These are phyloP conservation scores for Bryconaethiops microstoma DNA, from an alignment of 2,797 vertebrate genomes.

Conservation along the genomic window DNA sequence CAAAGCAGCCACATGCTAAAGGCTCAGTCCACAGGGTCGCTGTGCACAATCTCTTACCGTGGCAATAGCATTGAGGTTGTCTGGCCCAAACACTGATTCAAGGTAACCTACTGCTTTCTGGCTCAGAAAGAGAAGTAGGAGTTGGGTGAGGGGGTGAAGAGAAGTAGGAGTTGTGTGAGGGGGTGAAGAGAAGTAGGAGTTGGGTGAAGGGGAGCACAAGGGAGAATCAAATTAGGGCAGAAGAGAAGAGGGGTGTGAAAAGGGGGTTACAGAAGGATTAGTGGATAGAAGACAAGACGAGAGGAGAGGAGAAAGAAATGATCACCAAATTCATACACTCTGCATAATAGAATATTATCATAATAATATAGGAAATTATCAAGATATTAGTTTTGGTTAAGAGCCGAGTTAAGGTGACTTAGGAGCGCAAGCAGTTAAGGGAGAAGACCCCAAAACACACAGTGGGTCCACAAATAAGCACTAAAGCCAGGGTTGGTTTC, in stretches of 20 bases:
- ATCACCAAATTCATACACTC: constrained; percentile 12
- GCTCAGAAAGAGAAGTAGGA: constrained; percentile 51
- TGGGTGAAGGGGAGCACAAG: constrained; percentile 32
- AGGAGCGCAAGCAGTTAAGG: not conserved
- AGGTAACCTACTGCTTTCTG: constrained; percentile 78
- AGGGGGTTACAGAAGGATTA: constrained; percentile 56
- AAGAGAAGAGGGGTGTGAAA: constrained; percentile 57
- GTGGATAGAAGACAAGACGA: constrained; percentile 49
- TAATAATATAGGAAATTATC: not conserved
- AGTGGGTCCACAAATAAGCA: not conserved
- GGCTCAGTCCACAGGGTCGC: not conserved
- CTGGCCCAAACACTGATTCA: constrained; percentile 77
- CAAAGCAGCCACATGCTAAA: constrained; percentile 15
- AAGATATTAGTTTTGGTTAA: not conserved
- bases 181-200: constrained; percentile 39
- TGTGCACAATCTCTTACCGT: constrained; percentile 72
- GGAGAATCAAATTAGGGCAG: constrained; percentile 62
- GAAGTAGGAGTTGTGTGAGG: no score
- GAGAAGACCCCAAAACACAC: not conserved
- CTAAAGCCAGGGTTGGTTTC: not conserved
- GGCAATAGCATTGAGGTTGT: constrained; percentile 72
- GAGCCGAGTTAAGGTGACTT: not conserved
- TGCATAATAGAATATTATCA: no score
- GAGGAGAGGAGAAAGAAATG: constrained; percentile 46
- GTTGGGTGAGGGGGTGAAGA: constrained; percentile 38